These are phyloP conservation scores for Galaxias olidus DNA, from an alignment of 2,797 vertebrate species.

Conservation along the genomic window DNA sequence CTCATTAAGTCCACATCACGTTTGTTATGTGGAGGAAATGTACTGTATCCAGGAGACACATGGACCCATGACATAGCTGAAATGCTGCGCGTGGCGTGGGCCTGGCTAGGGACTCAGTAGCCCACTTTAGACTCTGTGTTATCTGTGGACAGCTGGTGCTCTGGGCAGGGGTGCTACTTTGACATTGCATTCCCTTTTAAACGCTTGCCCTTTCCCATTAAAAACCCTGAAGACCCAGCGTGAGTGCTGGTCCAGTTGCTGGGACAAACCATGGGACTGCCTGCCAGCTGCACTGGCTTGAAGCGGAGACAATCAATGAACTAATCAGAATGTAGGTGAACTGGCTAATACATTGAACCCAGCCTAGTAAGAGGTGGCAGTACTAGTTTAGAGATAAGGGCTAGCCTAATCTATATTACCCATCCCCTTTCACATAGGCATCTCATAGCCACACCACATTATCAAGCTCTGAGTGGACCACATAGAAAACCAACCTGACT, in stretches of 20 bases:
- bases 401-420: neutral
- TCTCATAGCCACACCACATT: slow-evolving; percentile 4
- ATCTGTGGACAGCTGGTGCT: slow-evolving; percentile 10
- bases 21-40: slow-evolving; percentile 7
- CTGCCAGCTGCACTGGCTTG: neutral
- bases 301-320: neutral
- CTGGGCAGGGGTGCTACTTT: neutral
- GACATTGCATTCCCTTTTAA: slow-evolving; percentile 5
- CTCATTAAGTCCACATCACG: slow-evolving; percentile 23
- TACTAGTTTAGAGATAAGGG: neutral
- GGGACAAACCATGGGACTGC: neutral
- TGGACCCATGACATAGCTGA: slow-evolving; percentile 18
- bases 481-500: slow-evolving; percentile 5
- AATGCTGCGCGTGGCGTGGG: neutral
- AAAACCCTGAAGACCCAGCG: neutral
- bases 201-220: neutral
- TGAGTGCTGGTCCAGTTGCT: neutral
- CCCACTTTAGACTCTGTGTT: neutral
- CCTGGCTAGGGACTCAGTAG: neutral
- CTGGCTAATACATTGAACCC: slow-evolving; percentile 2
- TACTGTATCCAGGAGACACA: slow-evolving; percentile 11
- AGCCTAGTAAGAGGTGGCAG: neutral
- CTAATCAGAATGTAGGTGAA: neutral
- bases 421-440: neutral
- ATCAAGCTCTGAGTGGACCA: neutral